A percentile compares a stretch with the other conserved stretches of the same genome.
Conservation (phyloP, 2,888 invertebrate species). For the Drosophila picticornis region DNA sequence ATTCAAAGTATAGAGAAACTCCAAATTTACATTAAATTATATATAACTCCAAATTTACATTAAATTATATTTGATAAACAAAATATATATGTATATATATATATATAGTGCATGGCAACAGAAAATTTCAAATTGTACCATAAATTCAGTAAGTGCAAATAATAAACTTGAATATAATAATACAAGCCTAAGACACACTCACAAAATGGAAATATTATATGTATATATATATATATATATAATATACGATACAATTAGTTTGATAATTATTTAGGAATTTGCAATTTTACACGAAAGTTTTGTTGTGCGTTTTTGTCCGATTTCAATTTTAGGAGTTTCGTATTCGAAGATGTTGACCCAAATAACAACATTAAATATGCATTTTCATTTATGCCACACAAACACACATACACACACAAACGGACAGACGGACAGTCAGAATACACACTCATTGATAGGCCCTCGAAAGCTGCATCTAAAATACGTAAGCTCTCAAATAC, state of each 20-base stretch:
- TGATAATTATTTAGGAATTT: slow-evolving; percentile 43
- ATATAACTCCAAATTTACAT: slow-evolving; percentile 35
- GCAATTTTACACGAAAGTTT: slow-evolving; percentile 57
- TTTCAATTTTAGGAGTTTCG: slow-evolving; percentile 55
- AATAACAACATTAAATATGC: slow-evolving; percentile 23
- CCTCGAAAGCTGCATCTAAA: slow-evolving; percentile 35
- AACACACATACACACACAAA: slow-evolving; percentile 5
- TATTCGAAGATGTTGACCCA: slow-evolving; percentile 42
- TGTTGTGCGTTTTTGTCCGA: slow-evolving; percentile 43
- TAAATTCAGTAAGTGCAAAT: slow-evolving; percentile 35
- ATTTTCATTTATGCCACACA: slow-evolving; percentile 21
- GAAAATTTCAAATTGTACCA: slow-evolving; percentile 55
- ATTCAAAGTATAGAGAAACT: slow-evolving; percentile 20
- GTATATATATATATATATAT: slow-evolving; percentile 36
- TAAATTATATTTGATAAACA: slow-evolving; percentile 43
- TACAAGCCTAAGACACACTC: slow-evolving; percentile 14
- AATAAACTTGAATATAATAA: slow-evolving; percentile 20
- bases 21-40: slow-evolving; percentile 36
- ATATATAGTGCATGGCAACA: slow-evolving; percentile 22
- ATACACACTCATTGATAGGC: slow-evolving; percentile 21
- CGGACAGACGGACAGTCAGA: neutral
- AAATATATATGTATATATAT: slow-evolving; percentile 33
- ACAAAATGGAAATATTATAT: slow-evolving; percentile 15
- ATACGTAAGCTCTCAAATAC: slow-evolving; percentile 47
- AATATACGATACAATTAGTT: slow-evolving; percentile 37